A percentile compares a stretch with the other conserved stretches of the same genome.
Conservation (phyloP, 2,888 invertebrate species). For the Rhagonycha fulva region DNA sequence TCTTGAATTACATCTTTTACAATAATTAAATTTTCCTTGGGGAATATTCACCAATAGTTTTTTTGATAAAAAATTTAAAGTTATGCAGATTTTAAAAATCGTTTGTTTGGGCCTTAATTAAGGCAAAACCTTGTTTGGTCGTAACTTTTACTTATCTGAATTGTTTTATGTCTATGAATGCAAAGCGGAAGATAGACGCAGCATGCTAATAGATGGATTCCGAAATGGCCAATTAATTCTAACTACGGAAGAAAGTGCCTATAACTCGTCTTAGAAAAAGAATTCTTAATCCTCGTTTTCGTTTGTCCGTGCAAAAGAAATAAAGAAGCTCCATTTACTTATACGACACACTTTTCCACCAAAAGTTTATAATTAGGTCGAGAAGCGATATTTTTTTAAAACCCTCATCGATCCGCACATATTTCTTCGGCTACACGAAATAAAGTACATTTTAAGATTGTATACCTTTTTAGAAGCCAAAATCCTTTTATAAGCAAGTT, state of each 20-base stretch:
- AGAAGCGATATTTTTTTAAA: background rate
- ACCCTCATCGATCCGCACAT: background rate
- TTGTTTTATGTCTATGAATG: constrained; percentile 29
- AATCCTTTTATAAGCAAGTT: constrained; percentile 20
- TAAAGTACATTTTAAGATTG: background rate
- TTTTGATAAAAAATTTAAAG: background rate
- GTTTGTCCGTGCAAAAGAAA: constrained; percentile 39
- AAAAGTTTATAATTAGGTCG: background rate
- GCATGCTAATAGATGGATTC: constrained; percentile 42
- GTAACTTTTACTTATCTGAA: constrained; percentile 28
- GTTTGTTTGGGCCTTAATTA: constrained; percentile 16
- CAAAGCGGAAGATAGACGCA: constrained; percentile 32
- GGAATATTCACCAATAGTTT: background rate
- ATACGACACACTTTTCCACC: constrained; percentile 36
- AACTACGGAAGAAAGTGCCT: constrained; percentile 44
- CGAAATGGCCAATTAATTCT: constrained; percentile 44
- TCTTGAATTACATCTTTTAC: background rate
- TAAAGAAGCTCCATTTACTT: constrained; percentile 40
- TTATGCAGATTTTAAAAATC: constrained; percentile 7
- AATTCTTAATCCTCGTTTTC: constrained; percentile 44
- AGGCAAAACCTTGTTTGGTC: constrained; percentile 14
- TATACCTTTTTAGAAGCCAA: background rate
- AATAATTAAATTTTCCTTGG: background rate
- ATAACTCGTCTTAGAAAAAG: constrained; percentile 44
- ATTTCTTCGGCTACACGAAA: background rate